phyloP scores from a whole-genome alignment of 2,113 vertebrate genomes.

The Bufo bufo region DNA sequence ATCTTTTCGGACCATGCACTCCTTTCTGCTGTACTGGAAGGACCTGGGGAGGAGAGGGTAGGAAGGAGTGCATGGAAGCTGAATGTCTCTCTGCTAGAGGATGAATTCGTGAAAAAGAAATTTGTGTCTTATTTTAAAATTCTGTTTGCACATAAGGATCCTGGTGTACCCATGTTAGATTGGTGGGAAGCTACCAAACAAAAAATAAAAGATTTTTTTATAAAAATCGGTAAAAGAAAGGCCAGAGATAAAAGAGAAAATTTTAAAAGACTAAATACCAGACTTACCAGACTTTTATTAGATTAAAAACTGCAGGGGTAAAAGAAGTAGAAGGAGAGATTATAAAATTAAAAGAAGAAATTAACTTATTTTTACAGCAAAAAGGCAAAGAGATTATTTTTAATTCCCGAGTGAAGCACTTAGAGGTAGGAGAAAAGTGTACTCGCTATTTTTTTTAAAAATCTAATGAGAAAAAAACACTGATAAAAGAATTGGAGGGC shows the following conservation, averaged over 20 bases:
- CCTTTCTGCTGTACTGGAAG: neutral
- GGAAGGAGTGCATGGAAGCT: neutral
- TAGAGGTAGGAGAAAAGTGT: neutral
- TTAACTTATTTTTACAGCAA: neutral
- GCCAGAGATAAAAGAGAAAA: neutral
- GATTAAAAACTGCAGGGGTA: neutral
- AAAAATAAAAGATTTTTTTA: neutral
- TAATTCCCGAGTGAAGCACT: neutral
- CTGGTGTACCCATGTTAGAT: neutral
- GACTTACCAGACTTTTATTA: neutral
- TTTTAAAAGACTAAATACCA: neutral
- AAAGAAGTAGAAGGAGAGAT: neutral
- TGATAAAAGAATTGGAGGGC: neutral
- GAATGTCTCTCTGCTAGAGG: neutral
- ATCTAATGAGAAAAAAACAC: too few relatives aligned
- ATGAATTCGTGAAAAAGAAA: neutral
- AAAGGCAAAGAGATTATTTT: conserved; percentile 1
- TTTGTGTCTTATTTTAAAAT: neutral
- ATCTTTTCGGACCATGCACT: neutral
- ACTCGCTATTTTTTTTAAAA: conserved; percentile 4
- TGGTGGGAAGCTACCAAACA: neutral
- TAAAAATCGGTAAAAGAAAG: too few relatives aligned
- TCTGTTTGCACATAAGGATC: neutral
- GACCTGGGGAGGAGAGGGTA: neutral
- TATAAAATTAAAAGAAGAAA: neutral